A percentile compares a stretch with the other conserved stretches of the same genome.
Evolutionary conservation across 2,113 vertebrate genomes (phyloP).

Genomic region (Ameiurus melas): DNA sequence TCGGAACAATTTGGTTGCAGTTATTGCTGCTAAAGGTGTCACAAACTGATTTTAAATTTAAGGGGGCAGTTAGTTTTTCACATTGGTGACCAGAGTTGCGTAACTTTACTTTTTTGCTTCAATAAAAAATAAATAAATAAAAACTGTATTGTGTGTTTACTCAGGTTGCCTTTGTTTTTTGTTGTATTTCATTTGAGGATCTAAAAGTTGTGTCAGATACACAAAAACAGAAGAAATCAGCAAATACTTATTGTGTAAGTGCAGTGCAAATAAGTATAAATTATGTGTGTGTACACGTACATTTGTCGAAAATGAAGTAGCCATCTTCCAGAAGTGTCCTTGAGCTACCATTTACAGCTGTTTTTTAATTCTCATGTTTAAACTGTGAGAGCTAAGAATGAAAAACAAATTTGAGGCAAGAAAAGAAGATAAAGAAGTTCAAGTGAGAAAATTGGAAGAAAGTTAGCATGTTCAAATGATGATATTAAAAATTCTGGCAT

Average conservation of each 20-base stretch:
- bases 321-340: slow-evolving; percentile 3
- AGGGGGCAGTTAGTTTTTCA: too few relatives aligned
- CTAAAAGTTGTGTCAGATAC: too few relatives aligned
- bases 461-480: not conserved
- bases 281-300: slow-evolving; percentile 12
- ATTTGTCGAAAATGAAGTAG: slow-evolving; percentile 40
- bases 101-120: too few relatives aligned
- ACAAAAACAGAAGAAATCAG: too few relatives aligned
- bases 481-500: not conserved
- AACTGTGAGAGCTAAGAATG: slow-evolving; percentile 27
- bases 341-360: slow-evolving; percentile 26
- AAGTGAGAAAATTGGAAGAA: slow-evolving; percentile 9
- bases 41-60: too few relatives aligned
- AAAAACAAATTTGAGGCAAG: not conserved
- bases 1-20: too few relatives aligned
- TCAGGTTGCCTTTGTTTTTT: too few relatives aligned
- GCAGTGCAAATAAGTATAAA: not conserved
- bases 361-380: slow-evolving; percentile 40
- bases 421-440: slow-evolving; percentile 29
- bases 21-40: too few relatives aligned
- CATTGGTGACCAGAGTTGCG: too few relatives aligned
- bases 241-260: not conserved
- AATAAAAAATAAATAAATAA: too few relatives aligned
- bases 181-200: too few relatives aligned
- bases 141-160: not conserved